Conservation (phyloP, 2,888 invertebrate species). For the Dascillus cervinus region DNA sequence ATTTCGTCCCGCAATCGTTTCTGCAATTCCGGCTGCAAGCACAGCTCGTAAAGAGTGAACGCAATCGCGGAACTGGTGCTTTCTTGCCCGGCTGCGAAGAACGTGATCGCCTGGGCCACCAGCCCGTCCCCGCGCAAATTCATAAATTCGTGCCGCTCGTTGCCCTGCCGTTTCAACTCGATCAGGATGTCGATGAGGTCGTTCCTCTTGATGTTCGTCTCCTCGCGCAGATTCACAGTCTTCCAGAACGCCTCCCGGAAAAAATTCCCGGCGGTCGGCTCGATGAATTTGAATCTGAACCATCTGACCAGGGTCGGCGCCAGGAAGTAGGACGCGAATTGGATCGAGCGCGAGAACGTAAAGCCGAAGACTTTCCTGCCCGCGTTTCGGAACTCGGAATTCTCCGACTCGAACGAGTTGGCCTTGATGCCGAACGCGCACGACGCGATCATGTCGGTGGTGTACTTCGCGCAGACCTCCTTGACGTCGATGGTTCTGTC, state of each 20-base stretch:
- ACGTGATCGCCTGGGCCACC: constrained; percentile 42
- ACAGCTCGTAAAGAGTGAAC: constrained; percentile 42
- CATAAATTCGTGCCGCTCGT: too few relatives aligned
- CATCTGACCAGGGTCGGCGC: constrained; percentile 21
- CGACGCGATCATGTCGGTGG: constrained; percentile 42
- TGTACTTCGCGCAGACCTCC: constrained; percentile 35
- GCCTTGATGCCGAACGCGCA: constrained; percentile 42
- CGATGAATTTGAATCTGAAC: constrained; percentile 27
- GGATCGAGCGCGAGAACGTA: constrained; percentile 21
- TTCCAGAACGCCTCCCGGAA: constrained; percentile 27
- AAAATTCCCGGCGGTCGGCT: constrained; percentile 22
- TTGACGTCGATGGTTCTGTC: constrained; percentile 26
- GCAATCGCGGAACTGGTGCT: constrained; percentile 45
- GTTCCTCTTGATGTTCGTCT: constrained; percentile 21
- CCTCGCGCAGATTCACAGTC: constrained; percentile 26
- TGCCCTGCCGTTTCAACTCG: constrained; percentile 13
- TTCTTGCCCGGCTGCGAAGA: constrained; percentile 48
- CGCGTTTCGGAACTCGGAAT: constrained; percentile 35
- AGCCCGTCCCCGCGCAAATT: constrained; percentile 34
- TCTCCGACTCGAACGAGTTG: constrained; percentile 33
- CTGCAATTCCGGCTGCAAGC: constrained; percentile 42
- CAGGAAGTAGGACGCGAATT: constrained; percentile 26
- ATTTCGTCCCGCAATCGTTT: constrained; percentile 43
- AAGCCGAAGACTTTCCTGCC: constrained; percentile 33
- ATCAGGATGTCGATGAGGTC: constrained; percentile 33